Conservation (phyloP, 2,888 invertebrate species). For the Aricia artaxerxes region DNA sequence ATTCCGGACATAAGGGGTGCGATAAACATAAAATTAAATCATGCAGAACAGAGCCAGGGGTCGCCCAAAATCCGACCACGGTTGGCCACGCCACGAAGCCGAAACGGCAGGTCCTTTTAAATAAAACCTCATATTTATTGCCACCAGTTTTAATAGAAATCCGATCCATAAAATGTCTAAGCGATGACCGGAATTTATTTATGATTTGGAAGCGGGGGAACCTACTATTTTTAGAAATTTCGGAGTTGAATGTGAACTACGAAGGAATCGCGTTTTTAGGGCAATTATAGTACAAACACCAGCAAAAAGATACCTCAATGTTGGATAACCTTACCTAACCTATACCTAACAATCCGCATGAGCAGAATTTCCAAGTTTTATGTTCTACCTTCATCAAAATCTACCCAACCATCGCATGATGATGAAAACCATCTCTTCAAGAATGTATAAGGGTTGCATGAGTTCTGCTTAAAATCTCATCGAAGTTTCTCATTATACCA, state of each 20-base stretch:
- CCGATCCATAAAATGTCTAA: conserved; percentile 29
- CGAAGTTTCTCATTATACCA: conserved; percentile 15
- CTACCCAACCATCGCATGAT: neutral
- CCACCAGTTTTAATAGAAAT: conserved; percentile 22
- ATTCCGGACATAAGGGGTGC: neutral
- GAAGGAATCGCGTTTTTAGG: neutral
- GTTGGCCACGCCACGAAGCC: conserved; percentile 19
- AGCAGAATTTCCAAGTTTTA: neutral
- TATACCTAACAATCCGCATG: neutral
- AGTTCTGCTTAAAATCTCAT: neutral
- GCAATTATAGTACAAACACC: neutral
- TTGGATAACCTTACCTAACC: too few species aligned
- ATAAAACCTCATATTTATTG: conserved; percentile 29
- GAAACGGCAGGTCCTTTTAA: conserved; percentile 20
- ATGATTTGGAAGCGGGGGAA: neutral
- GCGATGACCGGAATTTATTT: conserved; percentile 25
- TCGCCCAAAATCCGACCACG: neutral
- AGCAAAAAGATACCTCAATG: neutral
- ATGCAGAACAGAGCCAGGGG: conserved; percentile 24
- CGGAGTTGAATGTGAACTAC: neutral
- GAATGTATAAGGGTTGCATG: neutral
- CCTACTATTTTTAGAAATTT: neutral
- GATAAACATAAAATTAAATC: conserved; percentile 24
- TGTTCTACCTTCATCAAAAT: neutral
- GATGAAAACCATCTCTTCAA: neutral